Evolutionary conservation across 2,797 vertebrate genomes (phyloP), one percentile per base, ranked within the genome.

Genomic region (Sebastes flavidus): DNA sequence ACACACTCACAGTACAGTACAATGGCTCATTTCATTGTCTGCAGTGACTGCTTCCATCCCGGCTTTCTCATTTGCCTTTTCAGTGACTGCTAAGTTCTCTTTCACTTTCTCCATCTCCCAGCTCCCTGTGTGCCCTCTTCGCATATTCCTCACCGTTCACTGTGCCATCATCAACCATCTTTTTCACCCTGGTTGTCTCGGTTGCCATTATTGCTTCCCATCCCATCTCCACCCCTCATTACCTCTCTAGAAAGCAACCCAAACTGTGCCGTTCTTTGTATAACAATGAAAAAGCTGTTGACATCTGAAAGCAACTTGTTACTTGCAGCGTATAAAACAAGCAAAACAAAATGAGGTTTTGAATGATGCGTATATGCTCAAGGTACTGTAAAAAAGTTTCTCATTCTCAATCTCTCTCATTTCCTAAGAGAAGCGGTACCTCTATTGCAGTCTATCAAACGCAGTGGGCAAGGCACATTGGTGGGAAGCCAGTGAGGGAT

Each of bases 81-180:
- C 24, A 34, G n/a, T n/a, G n/a, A n/a, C n/a, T n/a, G n/a, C n/a
- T 30, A 58, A 63, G 22, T 60, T 34, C 60, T 76, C 70, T 70
- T 46, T 75, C 66, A 70, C 29, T 71, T 30, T 30, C 56, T 76
- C 71, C 5, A n/a, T 72, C 42, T 73, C 68, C 10, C 11, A 77
- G 66, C 74, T 68, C 16, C 74, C 30, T 1, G 1, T 25, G 52
- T 72, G 65, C 60, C 76, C 72, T 46, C 16, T 61, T 72, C 20
- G 9, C 56, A 78, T 55, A 87, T 77, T 70, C 29, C 63, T 68
- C 65, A 16, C 36, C 30, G 74, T 80, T 82, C 78, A 60, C 59
- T 30, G 74, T 69, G 32, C 81, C 68, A 89, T 91, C 86, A 83
- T 86, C 80, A 88, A 90, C 87, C 80, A 84, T 92, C 88, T 91